These are phyloP conservation scores for Acleris literana DNA, from an alignment of 2,888 invertebrate species.

Conservation along the genomic window DNA sequence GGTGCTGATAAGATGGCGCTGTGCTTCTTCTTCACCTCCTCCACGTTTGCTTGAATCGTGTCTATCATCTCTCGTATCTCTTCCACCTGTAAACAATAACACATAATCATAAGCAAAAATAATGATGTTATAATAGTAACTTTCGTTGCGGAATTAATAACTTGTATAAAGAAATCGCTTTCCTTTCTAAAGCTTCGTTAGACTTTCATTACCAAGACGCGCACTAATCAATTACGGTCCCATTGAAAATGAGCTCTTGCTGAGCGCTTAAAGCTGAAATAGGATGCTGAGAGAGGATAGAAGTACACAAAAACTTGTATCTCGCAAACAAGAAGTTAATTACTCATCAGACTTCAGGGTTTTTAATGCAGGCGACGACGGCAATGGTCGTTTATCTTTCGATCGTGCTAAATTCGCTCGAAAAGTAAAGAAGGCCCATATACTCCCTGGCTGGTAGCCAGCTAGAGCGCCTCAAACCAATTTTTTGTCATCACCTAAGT, in stretches of 20 bases:
- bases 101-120: neutral
- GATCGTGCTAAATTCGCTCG: conserved; percentile 52
- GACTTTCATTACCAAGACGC: conserved; percentile 16
- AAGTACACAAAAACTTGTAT: conserved; percentile 6
- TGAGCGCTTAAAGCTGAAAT: conserved; percentile 17
- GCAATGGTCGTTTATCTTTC: conserved; percentile 51
- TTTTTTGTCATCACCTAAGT: neutral
- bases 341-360: conserved; percentile 43
- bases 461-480: conserved; percentile 23
- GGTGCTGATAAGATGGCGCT: conserved; percentile 99
- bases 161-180: conserved; percentile 8
- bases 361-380: conserved; percentile 45
- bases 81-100: conserved; percentile 90
- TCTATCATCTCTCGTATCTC: conserved; percentile 99
- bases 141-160: neutral
- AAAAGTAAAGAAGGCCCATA: conserved; percentile 50
- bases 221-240: conserved; percentile 8
- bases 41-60: conserved; percentile 99
- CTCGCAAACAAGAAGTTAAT: conserved; percentile 26
- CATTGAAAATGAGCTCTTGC: conserved; percentile 14
- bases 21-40: conserved; percentile 99
- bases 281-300: neutral
- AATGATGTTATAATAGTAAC: neutral
- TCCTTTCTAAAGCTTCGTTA: conserved; percentile 21
- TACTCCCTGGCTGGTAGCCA: conserved; percentile 57